phyloP scores from a whole-genome alignment of 2,113 vertebrate genomes.

The Centropristis striata region DNA sequence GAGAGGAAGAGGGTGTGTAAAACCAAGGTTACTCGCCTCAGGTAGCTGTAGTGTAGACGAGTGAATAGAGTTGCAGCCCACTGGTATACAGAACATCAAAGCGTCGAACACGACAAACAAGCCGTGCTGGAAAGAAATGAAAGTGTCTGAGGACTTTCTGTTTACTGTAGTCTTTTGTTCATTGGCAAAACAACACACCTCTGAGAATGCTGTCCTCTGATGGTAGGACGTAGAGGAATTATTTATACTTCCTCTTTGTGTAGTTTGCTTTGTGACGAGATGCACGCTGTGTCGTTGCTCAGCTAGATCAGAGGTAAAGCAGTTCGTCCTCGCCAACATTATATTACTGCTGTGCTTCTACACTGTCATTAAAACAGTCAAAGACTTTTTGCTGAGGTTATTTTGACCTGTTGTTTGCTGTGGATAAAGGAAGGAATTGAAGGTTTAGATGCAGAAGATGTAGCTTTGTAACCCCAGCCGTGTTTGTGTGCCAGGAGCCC shows the following conservation, averaged over 20 bases:
- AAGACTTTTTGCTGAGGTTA: neutral
- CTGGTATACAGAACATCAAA: conserved; percentile 35
- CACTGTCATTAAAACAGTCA: neutral
- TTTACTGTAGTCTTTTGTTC: conserved; percentile 49
- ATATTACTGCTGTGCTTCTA: neutral
- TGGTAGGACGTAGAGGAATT: conserved; percentile 25
- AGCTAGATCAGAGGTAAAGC: conserved; percentile 10
- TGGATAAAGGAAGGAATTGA: neutral
- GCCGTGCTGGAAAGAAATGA: conserved; percentile 27
- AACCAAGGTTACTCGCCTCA: conserved; percentile 55
- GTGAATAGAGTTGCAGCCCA: conserved; percentile 15
- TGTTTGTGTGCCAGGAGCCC: conserved; percentile 39
- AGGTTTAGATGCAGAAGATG: conserved; percentile 40
- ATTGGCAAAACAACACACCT: conserved; percentile 27
- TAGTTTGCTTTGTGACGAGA: conserved; percentile 14
- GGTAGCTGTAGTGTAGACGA: conserved; percentile 29
- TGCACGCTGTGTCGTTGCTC: neutral
- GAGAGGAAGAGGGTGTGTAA: conserved; percentile 32
- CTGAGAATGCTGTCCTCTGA: conserved; percentile 36
- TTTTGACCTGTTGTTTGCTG: conserved; percentile 14
- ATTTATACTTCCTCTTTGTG: conserved; percentile 35
- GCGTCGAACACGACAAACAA: conserved; percentile 26
- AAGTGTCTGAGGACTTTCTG: conserved; percentile 41
- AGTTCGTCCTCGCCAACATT: neutral
- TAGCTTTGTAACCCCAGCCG: conserved; percentile 28